Evolutionary conservation across 2,797 vertebrate species (phyloP).

Genomic region (Craterocephalus amniculus): DNA sequence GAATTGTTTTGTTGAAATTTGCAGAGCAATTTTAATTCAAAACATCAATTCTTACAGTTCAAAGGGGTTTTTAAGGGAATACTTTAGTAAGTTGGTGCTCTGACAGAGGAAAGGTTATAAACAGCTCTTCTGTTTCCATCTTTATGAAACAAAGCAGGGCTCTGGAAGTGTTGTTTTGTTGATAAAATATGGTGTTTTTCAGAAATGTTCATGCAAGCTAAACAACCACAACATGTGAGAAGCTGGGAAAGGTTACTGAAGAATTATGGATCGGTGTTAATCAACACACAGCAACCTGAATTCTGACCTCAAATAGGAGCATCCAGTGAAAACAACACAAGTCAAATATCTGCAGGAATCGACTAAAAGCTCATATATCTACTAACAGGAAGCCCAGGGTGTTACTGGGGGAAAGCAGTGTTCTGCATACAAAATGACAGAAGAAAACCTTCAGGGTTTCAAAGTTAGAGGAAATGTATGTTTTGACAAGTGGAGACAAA

Average conservation of each 20-base stretch:
- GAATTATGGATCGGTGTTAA: too few relatives aligned
- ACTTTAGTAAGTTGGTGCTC: too few relatives aligned
- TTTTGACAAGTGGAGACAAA: background rate
- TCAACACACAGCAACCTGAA: background rate
- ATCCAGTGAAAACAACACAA: background rate
- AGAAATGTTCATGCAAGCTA: background rate
- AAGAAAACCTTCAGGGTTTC: background rate
- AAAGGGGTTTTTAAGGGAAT: background rate
- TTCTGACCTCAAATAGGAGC: background rate
- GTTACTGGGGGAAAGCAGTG: background rate
- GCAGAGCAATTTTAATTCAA: background rate
- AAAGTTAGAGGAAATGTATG: background rate
- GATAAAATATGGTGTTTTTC: too few relatives aligned
- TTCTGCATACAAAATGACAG: too few relatives aligned
- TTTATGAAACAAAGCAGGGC: background rate
- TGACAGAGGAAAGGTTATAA: background rate
- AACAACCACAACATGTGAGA: background rate
- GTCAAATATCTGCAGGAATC: background rate
- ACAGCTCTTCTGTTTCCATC: too few relatives aligned
- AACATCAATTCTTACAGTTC: background rate
- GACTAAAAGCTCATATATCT: background rate
- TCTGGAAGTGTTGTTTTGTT: background rate
- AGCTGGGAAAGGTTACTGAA: too few relatives aligned
- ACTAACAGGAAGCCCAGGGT: background rate
- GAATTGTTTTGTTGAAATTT: slow-evolving; percentile 3